A percentile compares a stretch with the other conserved stretches of the same genome.
Evolutionary conservation across 1,140 invertebrate species (phyloP).

Genomic region (Periplaneta americana): DNA sequence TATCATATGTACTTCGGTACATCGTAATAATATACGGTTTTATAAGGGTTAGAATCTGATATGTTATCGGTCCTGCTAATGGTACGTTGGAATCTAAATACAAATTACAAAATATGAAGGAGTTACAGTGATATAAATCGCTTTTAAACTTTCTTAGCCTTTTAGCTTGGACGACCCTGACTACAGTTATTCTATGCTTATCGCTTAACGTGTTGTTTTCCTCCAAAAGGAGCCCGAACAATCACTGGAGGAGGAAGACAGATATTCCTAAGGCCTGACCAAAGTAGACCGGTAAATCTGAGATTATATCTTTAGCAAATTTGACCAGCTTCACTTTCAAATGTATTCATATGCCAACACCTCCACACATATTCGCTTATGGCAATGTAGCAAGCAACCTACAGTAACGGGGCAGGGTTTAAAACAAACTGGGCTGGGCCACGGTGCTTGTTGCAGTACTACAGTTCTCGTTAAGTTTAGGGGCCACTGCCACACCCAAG

Average conservation of each 20-base stretch:
- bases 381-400: not conserved
- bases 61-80: too few species aligned
- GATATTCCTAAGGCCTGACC: not conserved
- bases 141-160: too few species aligned
- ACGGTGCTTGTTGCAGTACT: not conserved
- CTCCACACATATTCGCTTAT: not conserved
- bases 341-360: not conserved
- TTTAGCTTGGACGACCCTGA: too few species aligned
- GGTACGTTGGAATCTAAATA: too few species aligned
- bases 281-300: not conserved
- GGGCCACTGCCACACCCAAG: not conserved
- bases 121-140: too few species aligned
- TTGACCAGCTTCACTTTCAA: not conserved
- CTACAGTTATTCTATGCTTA: too few species aligned
- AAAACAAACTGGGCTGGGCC: not conserved
- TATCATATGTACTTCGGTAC: too few species aligned
- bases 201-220: too few species aligned
- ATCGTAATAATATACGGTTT: too few species aligned
- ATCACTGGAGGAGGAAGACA: not conserved
- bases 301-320: not conserved
- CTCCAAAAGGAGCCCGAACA: not conserved
- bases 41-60: too few species aligned
- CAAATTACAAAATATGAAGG: too few species aligned
- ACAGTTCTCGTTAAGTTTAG: too few species aligned
- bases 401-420: not conserved